A percentile compares a stretch with the other conserved stretches of the same genome.
phyloP scores from a whole-genome alignment of 2,888 invertebrate species.

The Chaitophorus viminalis region DNA sequence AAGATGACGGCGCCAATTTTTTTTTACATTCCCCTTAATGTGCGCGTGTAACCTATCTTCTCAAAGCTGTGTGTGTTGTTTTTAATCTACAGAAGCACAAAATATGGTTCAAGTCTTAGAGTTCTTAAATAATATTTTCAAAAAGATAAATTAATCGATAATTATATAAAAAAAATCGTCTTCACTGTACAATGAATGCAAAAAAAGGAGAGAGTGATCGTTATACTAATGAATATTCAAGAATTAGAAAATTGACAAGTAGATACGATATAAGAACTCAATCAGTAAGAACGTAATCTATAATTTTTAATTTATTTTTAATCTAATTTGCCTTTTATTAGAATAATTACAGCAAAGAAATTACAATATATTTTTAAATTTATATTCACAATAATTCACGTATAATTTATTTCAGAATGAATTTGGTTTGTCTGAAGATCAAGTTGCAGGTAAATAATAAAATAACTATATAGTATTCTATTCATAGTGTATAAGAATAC shows the following conservation, averaged over 20 bases:
- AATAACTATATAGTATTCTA: not conserved
- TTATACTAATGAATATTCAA: constrained; percentile 77
- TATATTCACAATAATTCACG: not conserved
- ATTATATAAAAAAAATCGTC: not conserved
- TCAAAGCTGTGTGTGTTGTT: not conserved
- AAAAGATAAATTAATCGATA: not conserved
- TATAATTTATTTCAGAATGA: constrained; percentile 76
- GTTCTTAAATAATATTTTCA: not conserved
- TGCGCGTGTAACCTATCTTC: not conserved
- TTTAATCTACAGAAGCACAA: not conserved
- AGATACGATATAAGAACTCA: constrained; percentile 63
- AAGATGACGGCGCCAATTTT: constrained; percentile 20
- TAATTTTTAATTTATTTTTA: too few species aligned
- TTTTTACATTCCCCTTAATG: not conserved
- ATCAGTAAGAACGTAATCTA: constrained; percentile 61
- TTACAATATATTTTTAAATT: constrained; percentile 6
- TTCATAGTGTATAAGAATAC: not conserved
- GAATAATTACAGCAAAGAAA: too few species aligned
- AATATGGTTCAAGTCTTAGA: not conserved
- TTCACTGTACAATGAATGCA: constrained; percentile 10
- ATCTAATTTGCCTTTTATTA: too few species aligned
- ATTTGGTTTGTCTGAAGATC: constrained; percentile 88
- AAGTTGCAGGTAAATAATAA: constrained; percentile 78
- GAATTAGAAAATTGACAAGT: constrained; percentile 74
- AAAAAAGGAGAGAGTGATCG: constrained; percentile 36